These are phyloP conservation scores for Dromaius novaehollandiae DNA, from an alignment of 2,113 vertebrate species.

Conservation along the genomic window DNA sequence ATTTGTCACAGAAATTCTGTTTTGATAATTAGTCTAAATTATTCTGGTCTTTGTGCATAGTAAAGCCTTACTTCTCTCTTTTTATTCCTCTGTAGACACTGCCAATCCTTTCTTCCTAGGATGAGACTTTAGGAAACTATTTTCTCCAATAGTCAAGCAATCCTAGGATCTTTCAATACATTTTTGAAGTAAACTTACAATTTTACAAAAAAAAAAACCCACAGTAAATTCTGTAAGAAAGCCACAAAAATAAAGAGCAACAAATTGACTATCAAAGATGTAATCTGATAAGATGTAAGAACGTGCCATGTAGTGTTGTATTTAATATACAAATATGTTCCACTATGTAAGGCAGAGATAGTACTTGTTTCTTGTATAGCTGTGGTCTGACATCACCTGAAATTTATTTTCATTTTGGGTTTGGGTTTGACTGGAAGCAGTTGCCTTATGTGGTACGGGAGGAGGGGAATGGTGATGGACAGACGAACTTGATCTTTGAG, in stretches of 20 bases:
- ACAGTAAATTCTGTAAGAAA: background rate
- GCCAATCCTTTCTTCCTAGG: background rate
- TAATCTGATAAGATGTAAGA: background rate
- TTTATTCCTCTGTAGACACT: background rate
- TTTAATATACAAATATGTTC: background rate
- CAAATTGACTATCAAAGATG: background rate
- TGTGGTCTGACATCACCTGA: background rate
- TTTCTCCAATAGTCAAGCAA: background rate
- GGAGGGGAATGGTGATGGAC: background rate
- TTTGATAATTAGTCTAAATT: background rate
- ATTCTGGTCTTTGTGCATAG: background rate
- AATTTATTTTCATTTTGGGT: background rate
- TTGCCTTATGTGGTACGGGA: rapidly evolving
- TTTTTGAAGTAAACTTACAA: background rate
- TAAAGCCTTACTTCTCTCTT: background rate
- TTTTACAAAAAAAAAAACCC: background rate
- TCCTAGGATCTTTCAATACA: background rate
- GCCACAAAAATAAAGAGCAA: background rate
- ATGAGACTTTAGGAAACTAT: background rate
- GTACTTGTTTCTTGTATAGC: background rate
- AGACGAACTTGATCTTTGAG: background rate
- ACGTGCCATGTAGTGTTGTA: background rate
- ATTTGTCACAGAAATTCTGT: background rate
- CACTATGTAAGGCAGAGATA: background rate
- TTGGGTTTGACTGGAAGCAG: background rate